Evolutionary conservation across 2,888 invertebrate genomes (phyloP), one percentile per base, ranked within the genome.

Genomic region (Pocota personata): DNA sequence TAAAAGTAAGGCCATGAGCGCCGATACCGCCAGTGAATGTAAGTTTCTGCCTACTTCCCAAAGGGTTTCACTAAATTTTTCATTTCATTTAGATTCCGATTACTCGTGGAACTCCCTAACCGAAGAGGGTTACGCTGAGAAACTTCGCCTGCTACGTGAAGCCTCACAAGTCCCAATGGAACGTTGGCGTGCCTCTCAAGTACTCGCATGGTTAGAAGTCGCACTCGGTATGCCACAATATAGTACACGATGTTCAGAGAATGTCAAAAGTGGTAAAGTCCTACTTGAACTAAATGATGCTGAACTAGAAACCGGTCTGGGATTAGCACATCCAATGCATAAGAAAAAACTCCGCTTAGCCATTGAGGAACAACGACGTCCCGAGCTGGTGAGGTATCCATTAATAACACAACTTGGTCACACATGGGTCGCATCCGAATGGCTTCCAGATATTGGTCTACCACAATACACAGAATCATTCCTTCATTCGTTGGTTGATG

Each of bases 221-320:
- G 97, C 97, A 0, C 94, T 98, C 5, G 98, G 97, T 67, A 98
- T 98, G 98, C 97, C 98, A 0, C 97, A 97, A 90, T 98, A 98
- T 89, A 97, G 97, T 2, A 95, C 96, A 21, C 94, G 96, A 55
- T 97, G 98, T 90, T 97, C 97, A 19, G 97, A 98, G 91, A 98
- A 98, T 92, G 96, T 98, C 87, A 98, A 98, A 92, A 98, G 98
- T 91, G 98, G 98, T 89, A 98, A 98, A 95, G 98, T 98, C 89
- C 94, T 98, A 90, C 94, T 98, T 89, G 98, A 98, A 93, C 93
- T 98, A 90, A 97, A 96, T 91, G 98, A 98, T 91, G 95, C 96
- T 67, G 98, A 98, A 91, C 93, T 98, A 91, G 98, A 98, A 93
- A 96, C 96, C 69, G 98, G 98, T 3, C 93, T 98, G 77, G 97